Evolutionary conservation across 2,797 vertebrate species (phyloP).

Genomic region (Danio jaintianensis): DNA sequence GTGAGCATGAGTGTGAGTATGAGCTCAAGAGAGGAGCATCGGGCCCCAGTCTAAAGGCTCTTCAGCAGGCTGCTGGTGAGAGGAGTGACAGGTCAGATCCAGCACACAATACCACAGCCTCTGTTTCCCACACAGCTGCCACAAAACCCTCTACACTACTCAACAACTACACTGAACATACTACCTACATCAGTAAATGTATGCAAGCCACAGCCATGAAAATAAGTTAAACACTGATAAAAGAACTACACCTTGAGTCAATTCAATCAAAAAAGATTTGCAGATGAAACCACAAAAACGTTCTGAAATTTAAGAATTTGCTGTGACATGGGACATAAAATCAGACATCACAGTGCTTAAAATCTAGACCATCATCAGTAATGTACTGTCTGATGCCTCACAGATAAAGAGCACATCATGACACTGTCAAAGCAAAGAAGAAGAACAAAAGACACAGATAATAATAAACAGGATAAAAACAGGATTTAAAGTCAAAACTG

Average conservation of each 20-base stretch:
- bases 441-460: conserved; percentile 8
- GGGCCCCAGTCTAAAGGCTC: conserved; percentile 35
- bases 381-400: background rate
- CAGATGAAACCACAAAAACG: background rate
- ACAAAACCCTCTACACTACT: conserved; percentile 27
- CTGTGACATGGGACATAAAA: background rate
- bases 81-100: conserved; percentile 34
- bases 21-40: conserved; percentile 27
- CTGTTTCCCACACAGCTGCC: conserved; percentile 41
- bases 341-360: background rate
- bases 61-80: conserved; percentile 42
- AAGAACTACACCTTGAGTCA: background rate
- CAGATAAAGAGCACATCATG: conserved; percentile 5
- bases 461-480: conserved; percentile 6
- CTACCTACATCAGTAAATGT: background rate
- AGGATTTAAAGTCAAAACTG: conserved; percentile 34
- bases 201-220: background rate
- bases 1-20: background rate
- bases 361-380: background rate
- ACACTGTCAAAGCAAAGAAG: conserved; percentile 12
- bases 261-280: too few relatives aligned
- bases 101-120: conserved; percentile 49
- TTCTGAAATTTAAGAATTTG: background rate
- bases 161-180: background rate
- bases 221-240: background rate